Base-by-base conservation (phyloP, 2,113 vertebrate genomes). In the Osmerus eperlanus region DNA sequence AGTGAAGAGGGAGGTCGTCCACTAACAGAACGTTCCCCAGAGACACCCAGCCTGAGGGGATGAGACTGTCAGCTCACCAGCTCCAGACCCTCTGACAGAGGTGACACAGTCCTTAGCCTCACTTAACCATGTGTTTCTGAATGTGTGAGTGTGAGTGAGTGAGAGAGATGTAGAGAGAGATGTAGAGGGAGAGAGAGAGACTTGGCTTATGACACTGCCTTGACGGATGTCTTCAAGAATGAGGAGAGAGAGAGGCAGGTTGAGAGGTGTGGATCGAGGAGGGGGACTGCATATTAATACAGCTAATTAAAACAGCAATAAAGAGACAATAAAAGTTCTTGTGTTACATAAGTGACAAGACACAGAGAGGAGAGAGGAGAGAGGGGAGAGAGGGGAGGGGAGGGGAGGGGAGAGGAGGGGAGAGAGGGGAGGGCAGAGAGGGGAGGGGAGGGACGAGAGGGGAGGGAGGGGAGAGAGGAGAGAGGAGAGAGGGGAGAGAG, bases 251-350 rank as follows among this genome's bases (percentile, higher is more conserved):
- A 71, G 15, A 13, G 68, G 28, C 28, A 5, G 55, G 16, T 16
- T 41, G 21, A 25, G 58, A 73, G 77, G 79, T 4, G 64, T 47
- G 68, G 68, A 73, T 23, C 73, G 65, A 29, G 41, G 75, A 71
- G 76, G 70, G 78, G 64, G 53, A 3, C 8, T 7, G 21, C 16
- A 59, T 59, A 59, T 59, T 21, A 59, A 59, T 21, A 21, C 4
- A 59, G 56, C 8, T 19, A 59, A 59, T 59, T 59, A 59, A 59
- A 59, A 59, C n/a, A 59, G 56, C 18, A 59, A 59, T 59, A 21
- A 59, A 21, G 23, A 81, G 55, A 47, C 71, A 51, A n/a, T 18
- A 32, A 41, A 2, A 66, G 29, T 61, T 3, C 21, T 23, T 19
- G 53, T 14, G 53, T 55, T 55, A 16, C 53, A 16, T 55, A 55